Evolutionary conservation across 1,140 invertebrate species (phyloP), one percentile per base, ranked within the genome.

Genomic region (Lepidotrigona ventralis): DNA sequence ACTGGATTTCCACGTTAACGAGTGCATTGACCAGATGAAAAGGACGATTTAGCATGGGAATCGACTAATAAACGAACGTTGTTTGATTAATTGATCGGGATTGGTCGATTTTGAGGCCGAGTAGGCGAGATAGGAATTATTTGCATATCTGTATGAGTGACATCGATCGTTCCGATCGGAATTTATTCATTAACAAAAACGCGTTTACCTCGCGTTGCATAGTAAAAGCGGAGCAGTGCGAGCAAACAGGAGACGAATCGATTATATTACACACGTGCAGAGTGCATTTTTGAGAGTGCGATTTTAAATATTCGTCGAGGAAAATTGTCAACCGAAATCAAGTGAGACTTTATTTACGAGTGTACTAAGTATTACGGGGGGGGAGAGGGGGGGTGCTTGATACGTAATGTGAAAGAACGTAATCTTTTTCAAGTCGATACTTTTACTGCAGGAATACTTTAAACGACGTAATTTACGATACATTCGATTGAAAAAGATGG

Each of bases 111-210:
- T 5, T 60, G 60, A 29, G 29, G 11, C 12, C 8, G 46, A 21
- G 23, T 39, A 29, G 33, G 66, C 46, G 46, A 26, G 46, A 23
- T 26, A 26, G 29, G 21, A 46, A 70, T 70, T 79, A 79, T 79
- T 79, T 71, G 54, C 33, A 60, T 53, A 53, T 68, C 54, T 78
- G 19, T 78, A 19, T 14, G 39, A 15, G 6, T 5, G 5, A 12
- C 54, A 8, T 0, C 23, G 75, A 53, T 53, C 60, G 26, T 33
- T 68, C 11, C 23, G 26, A 15, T 53, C 11, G 21, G 21, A 78
- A 68, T 78, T 68, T 68, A 78, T 78, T 78, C 51, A 78, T 78
- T 78, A 66, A 46, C n/a, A 51, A 54, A 68, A 53, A 33, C 21
- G 6, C 26, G 39, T 68, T 53, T 68, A 19, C 26, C 12, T 15